Conservation (phyloP, 2,888 invertebrate genomes). For the Alloplasta piceator region DNA sequence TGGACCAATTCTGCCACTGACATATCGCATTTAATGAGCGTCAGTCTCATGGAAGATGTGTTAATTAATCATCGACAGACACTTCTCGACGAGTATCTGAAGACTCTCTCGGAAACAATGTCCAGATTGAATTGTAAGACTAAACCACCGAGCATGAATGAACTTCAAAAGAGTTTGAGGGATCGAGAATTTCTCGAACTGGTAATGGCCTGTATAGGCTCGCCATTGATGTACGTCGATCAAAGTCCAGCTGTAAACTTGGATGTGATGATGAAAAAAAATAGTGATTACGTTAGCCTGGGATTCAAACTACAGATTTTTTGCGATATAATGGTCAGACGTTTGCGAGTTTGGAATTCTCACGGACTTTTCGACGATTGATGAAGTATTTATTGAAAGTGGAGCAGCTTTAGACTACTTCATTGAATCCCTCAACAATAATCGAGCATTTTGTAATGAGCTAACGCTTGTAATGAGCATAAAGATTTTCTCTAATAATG, state of each 20-base stretch:
- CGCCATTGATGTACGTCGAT: slow-evolving; percentile 73
- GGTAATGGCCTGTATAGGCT: slow-evolving; percentile 67
- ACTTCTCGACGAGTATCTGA: slow-evolving; percentile 73
- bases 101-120: slow-evolving; percentile 70
- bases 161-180: slow-evolving; percentile 64
- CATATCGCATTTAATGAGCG: slow-evolving; percentile 83
- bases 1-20: slow-evolving; percentile 83
- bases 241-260: slow-evolving; percentile 63
- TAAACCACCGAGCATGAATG: slow-evolving; percentile 69
- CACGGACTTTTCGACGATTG: slow-evolving; percentile 72
- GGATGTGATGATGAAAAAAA: not conserved
- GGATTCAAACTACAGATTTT: not conserved
- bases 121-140: slow-evolving; percentile 72
- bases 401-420: no score
- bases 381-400: not conserved
- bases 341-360: slow-evolving; percentile 70
- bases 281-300: not conserved
- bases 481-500: no score
- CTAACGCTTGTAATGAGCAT: no score
- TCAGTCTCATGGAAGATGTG: slow-evolving; percentile 75
- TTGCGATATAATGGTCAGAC: slow-evolving; percentile 5
- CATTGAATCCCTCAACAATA: no score
- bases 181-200: slow-evolving; percentile 67
- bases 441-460: no score
- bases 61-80: slow-evolving; percentile 59